A percentile compares a stretch with the other conserved stretches of the same genome.
Conservation (phyloP, 2,113 vertebrate genomes). For the zebrafish (Danio rerio) region GRCz12tu NC_133192.1:17593001-17593500, state of each 20-base stretch:
- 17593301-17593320: not conserved
- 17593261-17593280: conserved; percentile 27
- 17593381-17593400: not conserved
- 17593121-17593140: conserved; percentile 35
- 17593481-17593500: conserved; percentile 6
- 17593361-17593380: not conserved
- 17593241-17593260: not conserved
- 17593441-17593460: not conserved
- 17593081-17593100: not conserved
- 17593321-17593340: not conserved
- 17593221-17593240: not conserved
- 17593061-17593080: conserved; percentile 13
- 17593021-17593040: conserved; percentile 25
- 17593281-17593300: not conserved
- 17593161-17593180: not conserved
- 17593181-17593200: not conserved
- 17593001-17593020: conserved; percentile 12
- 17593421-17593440: not conserved
- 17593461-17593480: conserved; percentile 28
- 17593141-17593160: conserved; percentile 45
- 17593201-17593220: not conserved
- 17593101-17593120: conserved; percentile 2
- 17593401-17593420: not conserved
- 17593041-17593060: conserved; percentile 14
- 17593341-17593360: not conserved